Base-by-base conservation (phyloP, 2,113 vertebrate genomes). In the Axis porcinus region DNA sequence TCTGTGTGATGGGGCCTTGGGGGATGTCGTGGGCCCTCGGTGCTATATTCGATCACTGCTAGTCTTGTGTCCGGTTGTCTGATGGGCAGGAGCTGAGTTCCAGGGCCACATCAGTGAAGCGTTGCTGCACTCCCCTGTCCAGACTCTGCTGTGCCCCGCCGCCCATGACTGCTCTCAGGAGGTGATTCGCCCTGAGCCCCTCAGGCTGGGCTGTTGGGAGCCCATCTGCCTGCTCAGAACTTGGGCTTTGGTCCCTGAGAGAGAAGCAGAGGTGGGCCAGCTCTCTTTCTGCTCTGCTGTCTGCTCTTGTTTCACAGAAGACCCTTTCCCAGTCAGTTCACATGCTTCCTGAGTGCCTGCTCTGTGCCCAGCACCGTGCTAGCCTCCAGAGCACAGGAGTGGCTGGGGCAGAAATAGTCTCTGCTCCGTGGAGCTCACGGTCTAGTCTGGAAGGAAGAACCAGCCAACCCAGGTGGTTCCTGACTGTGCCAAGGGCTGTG, bases 261-360 rank as follows among this genome's bases (percentile, higher is more conserved):
- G 25, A 90, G 52, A 91, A 87, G 50, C 27, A 58, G 70, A 55
- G 50, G 57, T 50, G 30, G 23, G 45, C 14, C 23, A 28, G 23
- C 9, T 33, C 11, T 10, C 6, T 86, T 58, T 92, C 47, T 89
- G 19, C 47, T 81, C 30, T 62, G 10, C 17, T 86, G 27, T 79
- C 67, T 83, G 27, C 47, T 81, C 70, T 88, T 81, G 82, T 86
- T 85, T 89, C 36, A 36, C 67, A 74, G 25, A 88, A 92, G 79
- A 82, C 70, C 25, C 54, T 82, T 92, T 78, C 36, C 57, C 27
- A 11, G 40, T 43, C 8, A 16, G 43, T 50, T 27, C 28, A 45
- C 23, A 30, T 28, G 43, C 30, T 87, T 86, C 43, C 1, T 57
- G 43, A 91, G 76, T 15, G 28, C 17, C 43, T 82, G 17, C 40